A percentile compares a stretch with the other conserved stretches of the same genome.
Conservation (phyloP, 2,797 vertebrate species). For the Eulemur rubriventer region DNA sequence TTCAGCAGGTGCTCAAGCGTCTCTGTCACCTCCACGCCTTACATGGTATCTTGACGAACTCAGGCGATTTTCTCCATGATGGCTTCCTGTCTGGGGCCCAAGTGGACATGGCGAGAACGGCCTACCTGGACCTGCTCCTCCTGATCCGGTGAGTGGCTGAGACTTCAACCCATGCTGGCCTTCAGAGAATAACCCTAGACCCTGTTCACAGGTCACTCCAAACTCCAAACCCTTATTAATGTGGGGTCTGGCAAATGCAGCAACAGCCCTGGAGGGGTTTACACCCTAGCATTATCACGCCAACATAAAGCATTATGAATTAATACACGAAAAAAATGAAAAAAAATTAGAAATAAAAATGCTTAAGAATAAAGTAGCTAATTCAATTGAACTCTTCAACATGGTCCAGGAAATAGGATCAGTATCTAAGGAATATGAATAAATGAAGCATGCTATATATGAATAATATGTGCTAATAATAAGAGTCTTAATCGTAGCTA, state of each 20-base stretch:
- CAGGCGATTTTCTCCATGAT: constrained; percentile 84
- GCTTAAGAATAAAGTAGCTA: constrained; percentile 8
- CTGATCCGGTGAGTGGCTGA: constrained; percentile 85
- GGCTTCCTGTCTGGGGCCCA: constrained; percentile 85
- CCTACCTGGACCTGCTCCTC: constrained; percentile 84
- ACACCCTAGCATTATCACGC: background rate
- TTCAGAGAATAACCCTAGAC: background rate
- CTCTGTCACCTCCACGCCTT: constrained; percentile 87
- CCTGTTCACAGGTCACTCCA: background rate
- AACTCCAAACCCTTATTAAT: background rate
- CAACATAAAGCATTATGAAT: background rate
- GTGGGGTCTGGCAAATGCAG: background rate
- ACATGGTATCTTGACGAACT: constrained; percentile 82
- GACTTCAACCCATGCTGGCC: background rate
- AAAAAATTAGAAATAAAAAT: constrained; percentile 17
- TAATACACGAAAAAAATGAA: background rate
- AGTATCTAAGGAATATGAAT: background rate
- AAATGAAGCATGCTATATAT: background rate
- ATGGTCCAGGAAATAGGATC: background rate
- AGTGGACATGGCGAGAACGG: constrained; percentile 81
- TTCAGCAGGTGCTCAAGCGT: constrained; percentile 83
- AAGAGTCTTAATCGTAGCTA: background rate
- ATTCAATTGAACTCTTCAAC: background rate
- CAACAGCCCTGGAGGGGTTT: background rate
- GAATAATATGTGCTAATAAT: background rate